These are phyloP conservation scores for Ephialtes manifestator DNA, from an alignment of 2,888 invertebrate genomes.

Conservation along the genomic window DNA sequence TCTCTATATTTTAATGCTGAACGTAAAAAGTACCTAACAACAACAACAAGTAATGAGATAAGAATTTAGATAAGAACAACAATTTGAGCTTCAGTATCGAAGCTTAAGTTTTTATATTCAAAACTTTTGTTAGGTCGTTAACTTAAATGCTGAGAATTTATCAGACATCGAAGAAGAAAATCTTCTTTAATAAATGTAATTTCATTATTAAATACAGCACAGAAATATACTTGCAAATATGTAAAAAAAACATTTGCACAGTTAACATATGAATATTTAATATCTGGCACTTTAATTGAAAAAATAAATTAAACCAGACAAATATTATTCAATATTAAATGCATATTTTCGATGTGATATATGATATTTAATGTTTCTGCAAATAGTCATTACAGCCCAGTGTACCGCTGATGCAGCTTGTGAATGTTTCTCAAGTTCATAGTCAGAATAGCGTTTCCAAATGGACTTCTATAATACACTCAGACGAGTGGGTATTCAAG, in stretches of 20 bases:
- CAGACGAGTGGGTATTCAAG: background rate
- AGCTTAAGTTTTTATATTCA: background rate
- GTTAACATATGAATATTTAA: background rate
- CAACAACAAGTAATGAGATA: background rate
- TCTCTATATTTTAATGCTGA: background rate
- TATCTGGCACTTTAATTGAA: background rate
- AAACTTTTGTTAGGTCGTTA: background rate
- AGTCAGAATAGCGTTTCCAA: background rate
- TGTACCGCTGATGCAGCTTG: background rate
- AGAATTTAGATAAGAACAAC: too few relatives aligned
- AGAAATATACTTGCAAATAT: background rate
- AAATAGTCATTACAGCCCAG: background rate
- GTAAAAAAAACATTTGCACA: background rate
- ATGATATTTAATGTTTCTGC: background rate
- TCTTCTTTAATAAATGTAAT: background rate
- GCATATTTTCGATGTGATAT: background rate
- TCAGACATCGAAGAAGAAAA: background rate
- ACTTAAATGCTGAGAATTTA: background rate
- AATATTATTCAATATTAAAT: background rate
- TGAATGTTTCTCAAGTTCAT: slow-evolving; percentile 16
- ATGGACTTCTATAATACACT: background rate
- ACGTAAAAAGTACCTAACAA: background rate
- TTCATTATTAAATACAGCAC: background rate
- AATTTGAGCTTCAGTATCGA: background rate
- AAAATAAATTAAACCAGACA: background rate